A percentile compares a stretch with the other conserved stretches of the same genome.
phyloP scores from a whole-genome alignment of 2,888 invertebrate genomes.

The Leptopterna dolabrata region DNA sequence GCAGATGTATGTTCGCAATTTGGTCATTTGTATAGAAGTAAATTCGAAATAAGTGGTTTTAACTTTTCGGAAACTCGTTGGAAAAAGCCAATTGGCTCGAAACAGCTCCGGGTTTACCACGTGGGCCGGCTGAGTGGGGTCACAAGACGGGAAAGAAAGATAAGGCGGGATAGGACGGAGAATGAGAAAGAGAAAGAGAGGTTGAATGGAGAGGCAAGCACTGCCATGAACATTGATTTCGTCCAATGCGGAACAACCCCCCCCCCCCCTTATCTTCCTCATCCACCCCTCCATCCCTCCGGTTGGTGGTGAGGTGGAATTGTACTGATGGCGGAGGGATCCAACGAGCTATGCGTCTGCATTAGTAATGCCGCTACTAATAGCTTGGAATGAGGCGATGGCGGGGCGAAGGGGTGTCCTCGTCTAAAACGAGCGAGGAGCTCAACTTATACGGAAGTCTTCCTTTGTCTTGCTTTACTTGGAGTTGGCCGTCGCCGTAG shows the following conservation, averaged over 20 bases:
- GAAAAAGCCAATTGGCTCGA: not conserved
- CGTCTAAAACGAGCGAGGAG: not conserved
- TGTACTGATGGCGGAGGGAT: not conserved
- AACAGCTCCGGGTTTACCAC: conserved; percentile 24
- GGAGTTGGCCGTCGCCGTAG: too few relatives aligned
- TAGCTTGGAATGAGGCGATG: not conserved
- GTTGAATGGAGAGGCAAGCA: conserved; percentile 43
- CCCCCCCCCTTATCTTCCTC: not conserved
- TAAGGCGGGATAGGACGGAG: not conserved
- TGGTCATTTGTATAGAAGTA: too few relatives aligned
- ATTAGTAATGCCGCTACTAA: not conserved
- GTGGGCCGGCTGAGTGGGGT: not conserved
- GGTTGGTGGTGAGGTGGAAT: not conserved
- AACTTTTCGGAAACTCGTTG: not conserved
- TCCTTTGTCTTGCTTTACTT: too few relatives aligned
- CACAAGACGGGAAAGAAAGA: conserved; percentile 38
- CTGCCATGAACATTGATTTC: conserved; percentile 54
- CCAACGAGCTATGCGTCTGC: not conserved
- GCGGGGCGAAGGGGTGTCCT: not conserved
- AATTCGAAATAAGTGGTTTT: not conserved
- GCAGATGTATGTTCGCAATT: too few relatives aligned
- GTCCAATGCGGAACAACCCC: conserved; percentile 50
- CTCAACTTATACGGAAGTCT: not conserved
- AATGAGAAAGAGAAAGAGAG: conserved; percentile 26
- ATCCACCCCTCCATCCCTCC: not conserved